Evolutionary conservation across 2,888 invertebrate species (phyloP).

Genomic region (Baccha elongata): DNA sequence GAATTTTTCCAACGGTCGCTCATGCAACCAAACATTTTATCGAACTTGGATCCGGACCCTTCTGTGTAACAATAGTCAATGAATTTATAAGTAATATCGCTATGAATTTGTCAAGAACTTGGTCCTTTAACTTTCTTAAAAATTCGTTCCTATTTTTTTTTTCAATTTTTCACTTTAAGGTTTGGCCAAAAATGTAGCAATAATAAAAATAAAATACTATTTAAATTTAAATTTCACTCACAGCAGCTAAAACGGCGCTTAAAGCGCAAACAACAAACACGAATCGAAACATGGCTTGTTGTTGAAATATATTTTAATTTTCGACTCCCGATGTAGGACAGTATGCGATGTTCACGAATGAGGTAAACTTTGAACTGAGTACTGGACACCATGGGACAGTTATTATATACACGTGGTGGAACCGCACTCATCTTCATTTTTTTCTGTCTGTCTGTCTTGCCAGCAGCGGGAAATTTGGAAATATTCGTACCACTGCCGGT

Average conservation of each 20-base stretch:
- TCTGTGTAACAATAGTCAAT: too few relatives aligned
- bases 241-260: constrained; percentile 77
- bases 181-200: too few relatives aligned
- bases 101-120: too few relatives aligned
- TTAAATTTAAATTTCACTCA: constrained; percentile 79
- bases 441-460: constrained; percentile 3
- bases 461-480: constrained; percentile 61
- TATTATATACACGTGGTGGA: constrained; percentile 63
- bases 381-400: constrained; percentile 52
- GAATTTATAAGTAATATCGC: too few relatives aligned
- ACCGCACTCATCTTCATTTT: constrained; percentile 45
- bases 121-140: too few relatives aligned
- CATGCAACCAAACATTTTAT: too few relatives aligned
- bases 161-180: too few relatives aligned
- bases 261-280: constrained; percentile 79
- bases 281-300: constrained; percentile 78
- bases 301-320: constrained; percentile 13
- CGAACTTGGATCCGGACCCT: too few relatives aligned
- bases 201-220: constrained; percentile 32
- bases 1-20: too few relatives aligned
- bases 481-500: constrained; percentile 64
- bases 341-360: constrained; percentile 77
- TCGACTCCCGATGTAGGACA: constrained; percentile 39
- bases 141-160: too few relatives aligned
- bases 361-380: constrained; percentile 80